These are phyloP conservation scores for Liodrosophila aerea DNA, from an alignment of 2,888 invertebrate species.

Conservation along the genomic window DNA sequence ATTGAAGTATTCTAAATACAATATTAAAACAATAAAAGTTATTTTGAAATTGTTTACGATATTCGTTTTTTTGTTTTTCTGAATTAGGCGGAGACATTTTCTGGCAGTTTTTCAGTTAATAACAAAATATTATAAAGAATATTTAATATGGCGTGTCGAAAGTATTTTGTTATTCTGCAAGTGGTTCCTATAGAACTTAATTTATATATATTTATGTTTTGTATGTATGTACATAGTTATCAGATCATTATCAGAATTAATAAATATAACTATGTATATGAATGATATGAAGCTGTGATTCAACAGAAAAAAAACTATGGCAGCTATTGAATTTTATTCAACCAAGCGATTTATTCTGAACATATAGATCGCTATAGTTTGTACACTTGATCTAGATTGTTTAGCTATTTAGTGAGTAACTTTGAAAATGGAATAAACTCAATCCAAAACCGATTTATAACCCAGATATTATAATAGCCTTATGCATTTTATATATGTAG, in stretches of 20 bases:
- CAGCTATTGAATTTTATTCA: no score
- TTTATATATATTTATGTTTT: slow-evolving; percentile 9
- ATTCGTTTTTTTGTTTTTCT: slow-evolving; percentile 21
- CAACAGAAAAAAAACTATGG: no score
- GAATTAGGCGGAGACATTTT: slow-evolving; percentile 70
- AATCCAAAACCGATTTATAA: no score
- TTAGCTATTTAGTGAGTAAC: no score
- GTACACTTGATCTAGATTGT: no score
- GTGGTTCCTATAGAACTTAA: background rate
- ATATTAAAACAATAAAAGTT: background rate
- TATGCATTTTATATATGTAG: no score
- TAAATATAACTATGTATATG: slow-evolving; percentile 15
- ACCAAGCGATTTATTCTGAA: no score
- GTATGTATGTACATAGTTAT: slow-evolving; percentile 16
- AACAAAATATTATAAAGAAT: slow-evolving; percentile 19
- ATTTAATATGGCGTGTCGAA: background rate
- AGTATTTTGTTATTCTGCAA: background rate
- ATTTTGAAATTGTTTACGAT: slow-evolving; percentile 14
- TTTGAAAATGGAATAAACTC: no score
- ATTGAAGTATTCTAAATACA: slow-evolving; percentile 13
- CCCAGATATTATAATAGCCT: no score
- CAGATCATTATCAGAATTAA: slow-evolving; percentile 31
- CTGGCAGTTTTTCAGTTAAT: slow-evolving; percentile 69
- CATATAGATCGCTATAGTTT: no score
- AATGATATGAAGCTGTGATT: no score